phyloP scores from a whole-genome alignment of 2,888 invertebrate species.

The Geophilus truncorum region DNA sequence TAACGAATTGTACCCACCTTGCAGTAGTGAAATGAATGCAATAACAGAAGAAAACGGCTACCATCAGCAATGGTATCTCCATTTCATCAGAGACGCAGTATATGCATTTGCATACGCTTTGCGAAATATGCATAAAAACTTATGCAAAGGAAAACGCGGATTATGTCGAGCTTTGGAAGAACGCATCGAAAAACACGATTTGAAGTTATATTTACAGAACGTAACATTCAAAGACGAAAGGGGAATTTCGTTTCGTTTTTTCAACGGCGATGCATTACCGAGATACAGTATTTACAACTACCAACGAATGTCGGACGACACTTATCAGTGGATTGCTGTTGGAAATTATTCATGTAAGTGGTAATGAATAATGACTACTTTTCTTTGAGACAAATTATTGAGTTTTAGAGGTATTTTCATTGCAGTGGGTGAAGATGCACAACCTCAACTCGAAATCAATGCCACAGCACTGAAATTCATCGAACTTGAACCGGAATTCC shows the following conservation, averaged over 20 bases:
- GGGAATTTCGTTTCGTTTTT: slow-evolving; percentile 52
- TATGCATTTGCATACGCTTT: slow-evolving; percentile 55
- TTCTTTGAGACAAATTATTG: too few species aligned
- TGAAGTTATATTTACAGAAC: slow-evolving; percentile 50
- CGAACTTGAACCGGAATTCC: slow-evolving; percentile 42
- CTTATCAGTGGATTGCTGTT: slow-evolving; percentile 51
- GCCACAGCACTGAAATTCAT: slow-evolving; percentile 42
- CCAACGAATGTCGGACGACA: slow-evolving; percentile 44
- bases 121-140: slow-evolving; percentile 49
- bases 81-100: slow-evolving; percentile 56
- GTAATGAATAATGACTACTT: too few species aligned
- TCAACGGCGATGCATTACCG: slow-evolving; percentile 54
- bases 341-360: slow-evolving; percentile 51
- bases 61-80: slow-evolving; percentile 51
- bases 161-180: slow-evolving; percentile 49
- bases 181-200: slow-evolving; percentile 49
- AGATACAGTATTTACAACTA: slow-evolving; percentile 56
- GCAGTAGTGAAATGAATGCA: slow-evolving; percentile 27
- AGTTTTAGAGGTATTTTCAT: neutral
- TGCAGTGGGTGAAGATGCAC: slow-evolving; percentile 46
- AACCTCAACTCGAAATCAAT: slow-evolving; percentile 47
- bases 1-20: slow-evolving; percentile 35
- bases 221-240: slow-evolving; percentile 55
- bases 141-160: slow-evolving; percentile 48
- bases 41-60: slow-evolving; percentile 42